phyloP scores from a whole-genome alignment of 2,797 vertebrate species.

The Parauchenoglanis ngamensis region DNA sequence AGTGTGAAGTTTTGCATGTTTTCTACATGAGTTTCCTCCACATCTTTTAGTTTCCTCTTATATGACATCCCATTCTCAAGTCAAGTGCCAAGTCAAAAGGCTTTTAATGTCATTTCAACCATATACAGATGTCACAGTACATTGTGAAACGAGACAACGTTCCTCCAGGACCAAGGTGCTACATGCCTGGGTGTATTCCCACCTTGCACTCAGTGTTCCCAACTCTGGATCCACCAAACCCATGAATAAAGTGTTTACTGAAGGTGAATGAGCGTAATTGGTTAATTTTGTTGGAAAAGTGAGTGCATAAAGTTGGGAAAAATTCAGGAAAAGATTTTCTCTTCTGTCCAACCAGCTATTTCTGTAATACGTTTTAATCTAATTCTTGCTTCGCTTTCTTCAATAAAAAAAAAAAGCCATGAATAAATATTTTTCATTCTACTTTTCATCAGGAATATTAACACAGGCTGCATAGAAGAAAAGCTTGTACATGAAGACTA shows the following conservation, averaged over 20 bases:
- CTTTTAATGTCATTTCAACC: too few species aligned
- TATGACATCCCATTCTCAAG: neutral
- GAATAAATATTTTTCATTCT: neutral
- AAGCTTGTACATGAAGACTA: neutral
- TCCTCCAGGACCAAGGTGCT: too few species aligned
- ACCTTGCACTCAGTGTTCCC: neutral
- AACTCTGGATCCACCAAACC: neutral
- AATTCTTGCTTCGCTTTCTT: neutral
- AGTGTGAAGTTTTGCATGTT: neutral
- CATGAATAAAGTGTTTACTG: neutral
- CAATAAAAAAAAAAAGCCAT: neutral
- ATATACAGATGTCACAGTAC: too few species aligned
- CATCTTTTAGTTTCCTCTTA: neutral
- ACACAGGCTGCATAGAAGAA: neutral
- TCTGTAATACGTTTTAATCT: neutral
- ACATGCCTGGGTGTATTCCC: neutral
- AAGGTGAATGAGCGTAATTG: neutral
- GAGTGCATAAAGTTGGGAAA: neutral
- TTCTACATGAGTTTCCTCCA: neutral
- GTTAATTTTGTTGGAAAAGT: neutral
- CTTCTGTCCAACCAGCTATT: neutral
- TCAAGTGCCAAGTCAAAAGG: too few species aligned
- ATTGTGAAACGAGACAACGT: too few species aligned
- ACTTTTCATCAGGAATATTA: neutral
- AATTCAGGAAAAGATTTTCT: neutral